phyloP scores from a whole-genome alignment of 2,113 vertebrate genomes.

The Macaca mulatta region DNA sequence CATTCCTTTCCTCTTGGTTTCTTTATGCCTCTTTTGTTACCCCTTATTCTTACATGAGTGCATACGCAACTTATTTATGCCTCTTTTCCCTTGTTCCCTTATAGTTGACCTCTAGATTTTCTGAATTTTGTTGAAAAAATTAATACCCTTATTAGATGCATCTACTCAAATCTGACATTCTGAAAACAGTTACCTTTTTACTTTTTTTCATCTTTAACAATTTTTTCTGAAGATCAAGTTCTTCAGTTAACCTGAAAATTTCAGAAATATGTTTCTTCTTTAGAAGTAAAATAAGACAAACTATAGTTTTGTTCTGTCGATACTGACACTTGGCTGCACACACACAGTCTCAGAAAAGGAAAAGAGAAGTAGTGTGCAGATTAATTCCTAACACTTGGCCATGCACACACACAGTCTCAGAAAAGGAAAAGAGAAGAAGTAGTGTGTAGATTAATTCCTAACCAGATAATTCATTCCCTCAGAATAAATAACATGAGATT shows the following conservation, averaged over 20 bases:
- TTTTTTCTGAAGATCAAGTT: constrained; percentile 37
- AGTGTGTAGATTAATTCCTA: not conserved
- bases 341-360: not conserved
- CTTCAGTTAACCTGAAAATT: not conserved
- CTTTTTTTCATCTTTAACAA: not conserved
- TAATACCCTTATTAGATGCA: not conserved
- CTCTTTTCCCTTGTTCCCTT: constrained; percentile 43
- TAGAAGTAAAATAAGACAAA: constrained; percentile 21
- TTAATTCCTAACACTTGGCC: not conserved
- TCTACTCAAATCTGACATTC: not conserved
- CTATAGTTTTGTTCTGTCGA: not conserved
- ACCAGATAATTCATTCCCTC: not conserved
- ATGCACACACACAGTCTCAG: not conserved
- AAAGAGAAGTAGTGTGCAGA: not conserved
- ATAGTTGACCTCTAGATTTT: not conserved
- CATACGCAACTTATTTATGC: not conserved
- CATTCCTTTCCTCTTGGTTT: not conserved
- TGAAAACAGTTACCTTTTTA: not conserved
- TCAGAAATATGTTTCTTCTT: not conserved
- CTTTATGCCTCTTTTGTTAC: not conserved
- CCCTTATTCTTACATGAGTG: not conserved
- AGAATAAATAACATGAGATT: not conserved
- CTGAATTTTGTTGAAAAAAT: not conserved
- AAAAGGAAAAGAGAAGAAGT: not conserved
- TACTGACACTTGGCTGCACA: not conserved